Evolutionary conservation across 2,797 vertebrate genomes (phyloP).

Genomic region (Taenioides sp.): DNA sequence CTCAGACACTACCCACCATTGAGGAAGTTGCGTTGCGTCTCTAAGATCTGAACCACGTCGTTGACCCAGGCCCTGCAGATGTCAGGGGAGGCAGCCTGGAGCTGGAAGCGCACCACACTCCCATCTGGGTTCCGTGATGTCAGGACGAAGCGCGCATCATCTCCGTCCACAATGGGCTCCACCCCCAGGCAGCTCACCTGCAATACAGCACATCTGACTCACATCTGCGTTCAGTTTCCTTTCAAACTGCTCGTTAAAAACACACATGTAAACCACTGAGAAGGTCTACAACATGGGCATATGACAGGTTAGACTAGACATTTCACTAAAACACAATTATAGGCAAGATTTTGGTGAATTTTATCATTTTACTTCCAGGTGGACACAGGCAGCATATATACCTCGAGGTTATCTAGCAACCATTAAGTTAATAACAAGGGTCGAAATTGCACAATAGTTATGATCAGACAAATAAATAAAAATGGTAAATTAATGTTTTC

Average conservation of each 20-base stretch:
- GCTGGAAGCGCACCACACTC: slow-evolving; percentile 80
- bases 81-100: slow-evolving; percentile 79
- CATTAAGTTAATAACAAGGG: too few species aligned
- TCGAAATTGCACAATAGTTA: too few species aligned
- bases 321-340: too few species aligned
- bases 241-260: slow-evolving; percentile 49
- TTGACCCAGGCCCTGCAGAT: slow-evolving; percentile 84
- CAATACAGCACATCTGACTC: slow-evolving; percentile 58
- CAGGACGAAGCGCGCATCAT: slow-evolving; percentile 83
- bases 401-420: too few species aligned
- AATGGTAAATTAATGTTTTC: too few species aligned
- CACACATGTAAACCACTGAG: slow-evolving; percentile 29
- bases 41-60: slow-evolving; percentile 88
- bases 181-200: slow-evolving; percentile 91
- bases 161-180: slow-evolving; percentile 82
- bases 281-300: background rate
- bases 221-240: slow-evolving; percentile 42
- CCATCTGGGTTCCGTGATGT: slow-evolving; percentile 87
- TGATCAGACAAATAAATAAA: too few species aligned
- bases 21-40: slow-evolving; percentile 90
- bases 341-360: too few species aligned
- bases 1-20: slow-evolving; percentile 76
- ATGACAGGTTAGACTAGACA: too few species aligned
- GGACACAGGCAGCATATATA: too few species aligned
- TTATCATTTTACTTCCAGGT: too few species aligned